phyloP scores from a whole-genome alignment of 2,797 vertebrate species.

The Saxicola maurus region DNA sequence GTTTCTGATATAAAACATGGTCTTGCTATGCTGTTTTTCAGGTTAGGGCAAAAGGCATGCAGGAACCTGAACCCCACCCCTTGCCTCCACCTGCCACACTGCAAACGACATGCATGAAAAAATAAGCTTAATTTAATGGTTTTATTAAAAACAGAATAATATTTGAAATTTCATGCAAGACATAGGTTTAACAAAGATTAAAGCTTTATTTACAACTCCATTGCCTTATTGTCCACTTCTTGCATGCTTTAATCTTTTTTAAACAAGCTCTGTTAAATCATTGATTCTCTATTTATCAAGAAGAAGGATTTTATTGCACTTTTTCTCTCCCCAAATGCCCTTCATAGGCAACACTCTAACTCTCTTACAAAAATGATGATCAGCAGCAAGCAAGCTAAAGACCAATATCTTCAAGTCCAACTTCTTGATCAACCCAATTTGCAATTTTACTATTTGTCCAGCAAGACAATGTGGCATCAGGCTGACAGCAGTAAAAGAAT shows the following conservation, averaged over 20 bases:
- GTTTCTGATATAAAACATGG: slow-evolving; percentile 9
- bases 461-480: slow-evolving; percentile 79
- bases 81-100: not conserved
- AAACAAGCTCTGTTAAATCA: not conserved
- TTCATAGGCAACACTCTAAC: not conserved
- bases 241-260: not conserved
- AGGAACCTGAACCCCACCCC: not conserved
- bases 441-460: slow-evolving; percentile 71
- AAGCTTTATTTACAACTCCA: not conserved
- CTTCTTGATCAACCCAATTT: slow-evolving; percentile 64
- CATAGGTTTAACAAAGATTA: not conserved
- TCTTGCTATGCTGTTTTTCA: not conserved
- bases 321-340: not conserved
- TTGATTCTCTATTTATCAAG: not conserved
- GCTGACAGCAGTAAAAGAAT: slow-evolving; percentile 87
- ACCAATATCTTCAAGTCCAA: slow-evolving; percentile 10
- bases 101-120: accelerated
- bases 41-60: not conserved
- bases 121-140: not conserved
- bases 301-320: not conserved
- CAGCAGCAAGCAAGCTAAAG: not conserved
- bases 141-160: not conserved
- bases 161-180: not conserved
- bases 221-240: not conserved
- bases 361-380: not conserved